A percentile compares a stretch with the other conserved stretches of the same genome.
These are phyloP conservation scores for Anabacerthia variegaticeps DNA, from an alignment of 2,797 vertebrate species.

Conservation along the genomic window DNA sequence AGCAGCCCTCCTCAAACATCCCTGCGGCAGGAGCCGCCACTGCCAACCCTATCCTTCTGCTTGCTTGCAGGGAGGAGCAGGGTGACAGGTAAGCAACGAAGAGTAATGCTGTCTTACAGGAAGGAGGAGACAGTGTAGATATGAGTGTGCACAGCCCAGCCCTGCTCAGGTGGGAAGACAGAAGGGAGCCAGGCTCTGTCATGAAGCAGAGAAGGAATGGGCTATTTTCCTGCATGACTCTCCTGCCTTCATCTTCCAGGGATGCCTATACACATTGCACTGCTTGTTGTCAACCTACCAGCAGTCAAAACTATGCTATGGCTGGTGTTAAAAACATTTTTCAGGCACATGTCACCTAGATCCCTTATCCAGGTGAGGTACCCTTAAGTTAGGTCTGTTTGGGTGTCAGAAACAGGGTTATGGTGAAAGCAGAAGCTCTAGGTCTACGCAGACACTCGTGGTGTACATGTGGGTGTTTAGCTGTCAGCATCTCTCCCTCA, in stretches of 20 bases:
- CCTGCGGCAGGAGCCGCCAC: accelerated
- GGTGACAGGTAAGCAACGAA: neutral
- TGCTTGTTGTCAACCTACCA: neutral
- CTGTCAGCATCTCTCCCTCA: neutral
- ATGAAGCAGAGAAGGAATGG: neutral
- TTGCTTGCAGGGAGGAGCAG: accelerated
- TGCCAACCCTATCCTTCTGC: neutral
- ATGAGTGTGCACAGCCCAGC: accelerated
- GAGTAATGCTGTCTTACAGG: accelerated
- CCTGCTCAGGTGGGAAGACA: neutral
- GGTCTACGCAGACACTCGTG: neutral
- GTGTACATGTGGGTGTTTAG: neutral
- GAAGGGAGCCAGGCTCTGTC: neutral
- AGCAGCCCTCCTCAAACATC: neutral
- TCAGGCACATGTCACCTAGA: neutral
- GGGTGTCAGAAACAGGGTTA: neutral
- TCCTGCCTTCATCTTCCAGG: neutral
- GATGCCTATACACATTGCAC: neutral
- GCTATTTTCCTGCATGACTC: neutral
- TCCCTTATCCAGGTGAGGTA: neutral
- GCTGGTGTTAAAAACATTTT: neutral
- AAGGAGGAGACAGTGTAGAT: neutral
- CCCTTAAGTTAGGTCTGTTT: neutral
- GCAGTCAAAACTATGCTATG: neutral
- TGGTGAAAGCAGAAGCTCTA: neutral